Conservation (phyloP, 2,888 invertebrate species). For the Phengaris alcon region DNA sequence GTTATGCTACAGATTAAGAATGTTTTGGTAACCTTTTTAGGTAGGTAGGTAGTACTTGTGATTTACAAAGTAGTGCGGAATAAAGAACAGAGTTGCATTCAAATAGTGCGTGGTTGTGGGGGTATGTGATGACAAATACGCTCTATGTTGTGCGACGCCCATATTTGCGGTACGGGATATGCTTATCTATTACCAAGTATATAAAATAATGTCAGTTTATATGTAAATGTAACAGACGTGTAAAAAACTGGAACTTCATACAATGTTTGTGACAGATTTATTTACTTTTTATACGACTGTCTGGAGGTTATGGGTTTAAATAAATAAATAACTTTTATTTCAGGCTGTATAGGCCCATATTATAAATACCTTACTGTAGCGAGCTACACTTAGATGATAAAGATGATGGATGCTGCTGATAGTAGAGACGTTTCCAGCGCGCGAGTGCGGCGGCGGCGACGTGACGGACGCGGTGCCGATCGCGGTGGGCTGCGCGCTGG, state of each 20-base stretch:
- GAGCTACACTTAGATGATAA: too few species aligned
- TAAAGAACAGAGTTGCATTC: too few species aligned
- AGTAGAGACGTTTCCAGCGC: slow-evolving; percentile 66
- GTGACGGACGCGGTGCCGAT: slow-evolving; percentile 96
- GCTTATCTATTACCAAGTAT: slow-evolving; percentile 1
- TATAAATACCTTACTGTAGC: too few species aligned
- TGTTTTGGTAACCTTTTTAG: too few species aligned
- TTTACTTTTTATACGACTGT: not conserved
- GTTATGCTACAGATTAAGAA: too few species aligned
- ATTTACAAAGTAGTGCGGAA: too few species aligned
- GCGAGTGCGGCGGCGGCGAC: slow-evolving; percentile 85
- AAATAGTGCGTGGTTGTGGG: too few species aligned
- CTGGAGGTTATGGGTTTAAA: too few species aligned
- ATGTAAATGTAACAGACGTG: not conserved
- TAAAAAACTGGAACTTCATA: not conserved
- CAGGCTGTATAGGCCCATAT: too few species aligned
- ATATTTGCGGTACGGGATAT: not conserved
- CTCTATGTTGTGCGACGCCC: not conserved
- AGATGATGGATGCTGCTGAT: too few species aligned
- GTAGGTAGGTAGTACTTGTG: too few species aligned
- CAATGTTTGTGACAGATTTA: not conserved
- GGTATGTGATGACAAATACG: not conserved
- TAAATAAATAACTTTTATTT: too few species aligned
- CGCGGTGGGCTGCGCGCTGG: slow-evolving; percentile 96
- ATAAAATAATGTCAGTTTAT: not conserved